A percentile compares a stretch with the other conserved stretches of the same genome.
phyloP scores from a whole-genome alignment of 2,113 vertebrate species.

The Poicephalus meyeri region DNA sequence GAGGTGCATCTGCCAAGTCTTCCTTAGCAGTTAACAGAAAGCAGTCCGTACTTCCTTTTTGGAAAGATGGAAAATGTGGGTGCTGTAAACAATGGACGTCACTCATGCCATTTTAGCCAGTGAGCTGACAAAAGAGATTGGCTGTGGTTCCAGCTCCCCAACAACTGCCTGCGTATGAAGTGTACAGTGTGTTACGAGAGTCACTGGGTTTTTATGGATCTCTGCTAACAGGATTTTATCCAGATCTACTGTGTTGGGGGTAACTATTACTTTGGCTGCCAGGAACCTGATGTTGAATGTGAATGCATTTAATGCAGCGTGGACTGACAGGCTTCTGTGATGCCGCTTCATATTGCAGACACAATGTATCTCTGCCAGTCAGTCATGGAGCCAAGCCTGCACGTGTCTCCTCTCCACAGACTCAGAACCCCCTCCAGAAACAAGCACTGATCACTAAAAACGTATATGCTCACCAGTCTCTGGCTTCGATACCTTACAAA shows the following conservation, averaged over 20 bases:
- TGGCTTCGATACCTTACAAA: neutral
- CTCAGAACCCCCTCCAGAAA: slow-evolving; percentile 44
- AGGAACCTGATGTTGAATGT: slow-evolving; percentile 26
- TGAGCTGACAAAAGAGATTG: slow-evolving; percentile 71
- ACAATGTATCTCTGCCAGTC: slow-evolving; percentile 67
- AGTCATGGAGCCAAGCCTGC: slow-evolving; percentile 51
- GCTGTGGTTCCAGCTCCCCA: slow-evolving; percentile 60
- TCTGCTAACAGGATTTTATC: neutral
- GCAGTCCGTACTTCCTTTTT: slow-evolving; percentile 38
- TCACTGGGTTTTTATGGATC: slow-evolving; percentile 46
- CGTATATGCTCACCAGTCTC: slow-evolving; percentile 15
- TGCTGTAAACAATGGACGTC: slow-evolving; percentile 60
- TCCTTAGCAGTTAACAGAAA: slow-evolving; percentile 67
- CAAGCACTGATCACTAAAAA: slow-evolving; percentile 68
- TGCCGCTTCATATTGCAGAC: neutral
- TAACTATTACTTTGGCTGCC: slow-evolving; percentile 51
- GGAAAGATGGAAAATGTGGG: slow-evolving; percentile 20
- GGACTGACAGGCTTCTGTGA: neutral
- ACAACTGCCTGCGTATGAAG: slow-evolving; percentile 71
- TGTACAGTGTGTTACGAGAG: slow-evolving; percentile 49
- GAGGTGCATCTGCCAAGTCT: slow-evolving; percentile 71
- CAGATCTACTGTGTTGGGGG: slow-evolving; percentile 62
- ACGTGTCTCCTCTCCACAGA: slow-evolving; percentile 46
- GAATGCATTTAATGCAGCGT: neutral
- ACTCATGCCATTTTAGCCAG: neutral